Percentiles rank a stretch among this genome's conserved stretches.
Evolutionary conservation across 2,888 invertebrate genomes (phyloP).

Genomic region (Chironomus tentans): DNA sequence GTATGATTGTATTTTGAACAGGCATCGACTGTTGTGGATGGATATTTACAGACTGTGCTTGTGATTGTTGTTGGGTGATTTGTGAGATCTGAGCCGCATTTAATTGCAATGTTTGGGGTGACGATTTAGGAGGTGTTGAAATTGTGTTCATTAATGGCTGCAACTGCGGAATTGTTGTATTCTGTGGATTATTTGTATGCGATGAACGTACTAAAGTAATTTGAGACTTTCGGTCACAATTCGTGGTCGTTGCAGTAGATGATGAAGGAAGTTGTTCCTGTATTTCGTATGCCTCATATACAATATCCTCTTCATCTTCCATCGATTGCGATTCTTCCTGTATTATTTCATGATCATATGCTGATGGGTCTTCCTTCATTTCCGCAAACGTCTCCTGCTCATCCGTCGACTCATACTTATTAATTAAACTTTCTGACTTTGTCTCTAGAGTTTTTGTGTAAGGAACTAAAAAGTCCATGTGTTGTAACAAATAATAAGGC

Average conservation of each 20-base stretch:
- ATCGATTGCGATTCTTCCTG: conserved; percentile 16
- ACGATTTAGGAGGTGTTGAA: not conserved
- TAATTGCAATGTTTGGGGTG: not conserved
- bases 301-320: conserved; percentile 12
- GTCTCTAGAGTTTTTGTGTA: conserved; percentile 31
- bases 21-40: not conserved
- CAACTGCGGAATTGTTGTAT: not conserved
- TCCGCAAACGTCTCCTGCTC: not conserved
- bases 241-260: not conserved
- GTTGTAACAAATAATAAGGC: conserved; percentile 42
- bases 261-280: not conserved
- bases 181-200: not conserved
- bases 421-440: not conserved
- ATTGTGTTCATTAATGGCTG: conserved; percentile 13
- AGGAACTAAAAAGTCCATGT: conserved; percentile 42
- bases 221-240: conserved; percentile 12
- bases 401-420: not conserved
- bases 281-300: conserved; percentile 20
- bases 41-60: not conserved
- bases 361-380: conserved; percentile 7
- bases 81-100: conserved; percentile 3
- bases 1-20: not conserved
- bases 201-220: conserved; percentile 15
- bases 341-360: conserved; percentile 16
- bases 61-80: not conserved